These are phyloP conservation scores for Heliconius erato DNA, from an alignment of 2,888 invertebrate genomes.

Conservation along the genomic window DNA sequence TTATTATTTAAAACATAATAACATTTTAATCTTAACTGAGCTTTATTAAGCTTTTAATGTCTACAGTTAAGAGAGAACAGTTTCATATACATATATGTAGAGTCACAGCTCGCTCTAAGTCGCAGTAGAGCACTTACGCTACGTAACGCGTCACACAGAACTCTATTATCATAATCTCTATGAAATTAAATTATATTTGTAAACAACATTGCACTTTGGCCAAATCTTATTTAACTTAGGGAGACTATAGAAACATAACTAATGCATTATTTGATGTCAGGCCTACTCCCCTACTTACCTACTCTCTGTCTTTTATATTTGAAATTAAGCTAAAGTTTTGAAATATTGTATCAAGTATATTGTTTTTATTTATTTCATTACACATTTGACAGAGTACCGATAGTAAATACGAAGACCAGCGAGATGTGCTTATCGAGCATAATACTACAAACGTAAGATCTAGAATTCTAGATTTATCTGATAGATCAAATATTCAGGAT, in stretches of 20 bases:
- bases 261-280: neutral
- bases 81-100: neutral
- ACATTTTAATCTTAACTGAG: neutral
- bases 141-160: constrained; percentile 12
- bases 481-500: too few species aligned
- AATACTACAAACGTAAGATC: too few species aligned
- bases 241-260: neutral
- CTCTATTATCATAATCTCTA: constrained; percentile 37
- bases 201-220: constrained; percentile 19
- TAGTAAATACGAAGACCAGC: too few species aligned
- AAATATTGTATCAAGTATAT: too few species aligned
- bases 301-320: too few species aligned
- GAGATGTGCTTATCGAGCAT: too few species aligned
- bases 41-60: constrained; percentile 18
- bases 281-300: too few species aligned
- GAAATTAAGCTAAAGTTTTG: too few species aligned
- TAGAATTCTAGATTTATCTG: too few species aligned
- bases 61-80: neutral
- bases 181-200: constrained; percentile 28
- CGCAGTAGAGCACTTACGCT: constrained; percentile 18
- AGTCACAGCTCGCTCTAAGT: neutral
- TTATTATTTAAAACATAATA: constrained; percentile 3
- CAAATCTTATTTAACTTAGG: constrained; percentile 1
- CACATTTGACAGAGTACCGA: too few species aligned
- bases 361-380: too few species aligned